Evolutionary conservation across 1,140 invertebrate species (phyloP), one percentile per base, ranked within the genome.

Genomic region (Drosophila punjabiensis): DNA sequence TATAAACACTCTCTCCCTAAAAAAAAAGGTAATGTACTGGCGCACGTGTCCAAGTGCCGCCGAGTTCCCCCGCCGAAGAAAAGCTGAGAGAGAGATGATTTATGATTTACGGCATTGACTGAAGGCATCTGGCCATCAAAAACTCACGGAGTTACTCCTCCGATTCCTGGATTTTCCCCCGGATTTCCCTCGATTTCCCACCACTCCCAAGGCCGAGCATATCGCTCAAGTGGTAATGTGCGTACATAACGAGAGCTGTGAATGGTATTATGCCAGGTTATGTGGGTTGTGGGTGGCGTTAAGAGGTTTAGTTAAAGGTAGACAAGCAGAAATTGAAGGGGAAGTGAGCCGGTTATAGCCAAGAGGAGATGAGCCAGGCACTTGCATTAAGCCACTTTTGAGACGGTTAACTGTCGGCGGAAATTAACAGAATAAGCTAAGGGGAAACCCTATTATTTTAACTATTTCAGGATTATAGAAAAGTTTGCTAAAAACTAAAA

Each of bases 41-140:
- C 76, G 82, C 85, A 89, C 85, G 85, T 89, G 85, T 89, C 85
- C 85, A 89, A 89, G 85, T 89, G 70, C 75, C 65, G 61, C 61
- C 73, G 47, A 33, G 33, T 24, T 24, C 2, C 33, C 11, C 18
- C 33, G 33, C 33, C 14, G n/a, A 5, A 30, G 32, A 6, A 52
- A 33, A n/a, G 28, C 8, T n/a, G n/a, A n/a, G n/a, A 24, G 20
- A 35, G 43, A 78, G 69, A 90, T 86, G 86, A 89, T 90, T 90
- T 88, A 88, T 89, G 75, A 76, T 79, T 75, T 84, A 88, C 63
- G 73, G 71, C 81, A 88, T 88, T 89, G 84, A 88, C 71, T 89
- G 69, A 86, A 90, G 85, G 79, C 85, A 89, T 90, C 65, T 85
- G 85, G 73, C 76, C 69, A 41, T 76, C 76, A 69, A 41, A 37